Base-by-base conservation (phyloP, 2,888 invertebrate genomes). In the Sisyra terminalis region DNA sequence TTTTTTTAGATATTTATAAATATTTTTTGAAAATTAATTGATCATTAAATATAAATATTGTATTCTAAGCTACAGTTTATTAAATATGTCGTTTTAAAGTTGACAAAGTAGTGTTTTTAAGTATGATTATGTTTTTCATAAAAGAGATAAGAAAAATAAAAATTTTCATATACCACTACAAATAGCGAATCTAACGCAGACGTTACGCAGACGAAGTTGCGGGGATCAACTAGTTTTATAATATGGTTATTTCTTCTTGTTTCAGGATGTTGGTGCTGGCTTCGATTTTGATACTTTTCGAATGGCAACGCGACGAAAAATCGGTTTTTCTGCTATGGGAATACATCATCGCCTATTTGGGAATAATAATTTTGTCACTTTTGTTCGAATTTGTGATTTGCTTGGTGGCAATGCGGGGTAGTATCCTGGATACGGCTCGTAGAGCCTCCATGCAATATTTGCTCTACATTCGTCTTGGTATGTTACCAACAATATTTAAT, bases 401-500 rank as follows among this genome's bases (percentile, higher is more conserved):
- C 55, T 66, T 76, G 54, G 71, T 84, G 48, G 81, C 85, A 47
- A 74, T 83, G 64, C 68, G 82, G 48, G 87, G 87, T 45, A 78
- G 81, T 56, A 86, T 87, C 52, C 67, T 87, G 52, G 77, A 84
- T 55, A 76, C 78, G n/a, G 69, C 71, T 34, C 76, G 77, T 9
- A 67, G 87, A 45, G 67, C 75, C 50, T 72, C 78, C 49, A 82
- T 86, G 71, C 80, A 82, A 63, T 78, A 82, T 58, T 70, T 86
- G 52, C 75, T 87, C 52, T 87, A 87, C 64, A 63, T 76, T 50
- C 71, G 83, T 58, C 66, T 85, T 51, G 73, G 86, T 86, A 64
- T 72, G 71, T 60, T 42, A 10, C 7, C 13, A 14, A 14, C 9
- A 14, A 2, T 16, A 16, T 38, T 2, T 4, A 2, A 11, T 7